Conservation (phyloP, 2,113 vertebrate genomes). For the Corythornis cristatus region DNA sequence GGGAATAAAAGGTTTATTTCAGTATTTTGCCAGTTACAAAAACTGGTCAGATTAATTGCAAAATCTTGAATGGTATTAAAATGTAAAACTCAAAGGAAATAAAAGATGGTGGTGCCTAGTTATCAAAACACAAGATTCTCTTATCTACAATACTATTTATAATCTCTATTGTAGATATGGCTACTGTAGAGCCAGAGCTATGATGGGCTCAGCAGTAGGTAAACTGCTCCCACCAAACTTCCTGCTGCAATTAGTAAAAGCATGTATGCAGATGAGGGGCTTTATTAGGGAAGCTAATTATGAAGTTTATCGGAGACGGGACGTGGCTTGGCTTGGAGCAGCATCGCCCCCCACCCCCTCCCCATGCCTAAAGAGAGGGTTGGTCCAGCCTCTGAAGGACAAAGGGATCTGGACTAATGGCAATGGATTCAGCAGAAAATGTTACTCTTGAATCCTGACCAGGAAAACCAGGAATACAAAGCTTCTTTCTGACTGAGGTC, state of each 20-base stretch:
- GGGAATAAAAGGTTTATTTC: neutral
- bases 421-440: conserved; percentile 49
- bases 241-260: conserved; percentile 76
- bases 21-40: neutral
- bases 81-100: neutral
- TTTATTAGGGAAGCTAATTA: conserved; percentile 82
- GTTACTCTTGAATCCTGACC: conserved; percentile 59
- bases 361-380: conserved; percentile 49
- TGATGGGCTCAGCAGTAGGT: conserved; percentile 54
- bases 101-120: neutral
- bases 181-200: neutral
- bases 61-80: neutral
- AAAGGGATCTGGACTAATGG: conserved; percentile 57
- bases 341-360: neutral
- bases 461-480: conserved; percentile 43
- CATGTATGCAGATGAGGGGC: conserved; percentile 67
- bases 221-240: conserved; percentile 55
- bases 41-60: neutral
- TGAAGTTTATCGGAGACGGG: conserved; percentile 72
- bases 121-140: neutral
- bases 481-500: conserved; percentile 9
- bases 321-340: conserved; percentile 31
- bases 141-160: neutral
- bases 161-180: neutral
- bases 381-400: conserved; percentile 68